A percentile compares a stretch with the other conserved stretches of the same genome.
These are phyloP conservation scores for Erannis defoliaria DNA, from an alignment of 2,888 invertebrate genomes.

Conservation along the genomic window DNA sequence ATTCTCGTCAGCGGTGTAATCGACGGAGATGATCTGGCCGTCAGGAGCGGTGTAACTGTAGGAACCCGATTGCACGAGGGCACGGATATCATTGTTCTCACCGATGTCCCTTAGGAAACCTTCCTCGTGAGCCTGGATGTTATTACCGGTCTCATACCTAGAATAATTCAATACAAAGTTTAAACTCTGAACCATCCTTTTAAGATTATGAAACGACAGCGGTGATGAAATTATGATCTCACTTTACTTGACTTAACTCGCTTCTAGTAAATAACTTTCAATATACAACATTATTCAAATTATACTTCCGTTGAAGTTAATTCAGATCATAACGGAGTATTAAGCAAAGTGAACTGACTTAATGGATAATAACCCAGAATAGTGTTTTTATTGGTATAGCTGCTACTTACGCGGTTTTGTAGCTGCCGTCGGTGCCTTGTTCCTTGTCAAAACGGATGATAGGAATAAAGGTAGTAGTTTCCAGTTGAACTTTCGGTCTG, in stretches of 20 bases:
- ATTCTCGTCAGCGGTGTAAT: constrained; percentile 93
- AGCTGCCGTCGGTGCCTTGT: constrained; percentile 93
- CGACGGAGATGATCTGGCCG: constrained; percentile 90
- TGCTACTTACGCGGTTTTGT: constrained; percentile 90
- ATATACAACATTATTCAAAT: constrained; percentile 28
- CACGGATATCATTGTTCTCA: constrained; percentile 86
- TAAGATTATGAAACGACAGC: constrained; percentile 10
- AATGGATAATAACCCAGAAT: not conserved
- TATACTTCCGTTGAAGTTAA: constrained; percentile 21
- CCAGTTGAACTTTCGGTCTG: constrained; percentile 76
- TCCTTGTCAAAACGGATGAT: constrained; percentile 94
- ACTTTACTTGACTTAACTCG: constrained; percentile 14
- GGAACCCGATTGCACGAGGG: constrained; percentile 92
- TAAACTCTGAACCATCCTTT: not conserved
- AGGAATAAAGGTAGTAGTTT: constrained; percentile 92
- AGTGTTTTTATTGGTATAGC: constrained; percentile 12
- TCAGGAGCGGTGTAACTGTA: constrained; percentile 94
- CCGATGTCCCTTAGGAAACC: constrained; percentile 90
- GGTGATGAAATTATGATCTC: constrained; percentile 15
- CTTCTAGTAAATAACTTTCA: constrained; percentile 16
- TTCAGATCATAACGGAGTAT: not conserved
- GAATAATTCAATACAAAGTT: constrained; percentile 45
- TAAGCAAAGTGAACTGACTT: constrained; percentile 2
- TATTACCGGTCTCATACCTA: constrained; percentile 94
- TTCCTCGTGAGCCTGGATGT: constrained; percentile 92